Evolutionary conservation across 2,888 invertebrate species (phyloP).

Genomic region (Drosophila emarginata): DNA sequence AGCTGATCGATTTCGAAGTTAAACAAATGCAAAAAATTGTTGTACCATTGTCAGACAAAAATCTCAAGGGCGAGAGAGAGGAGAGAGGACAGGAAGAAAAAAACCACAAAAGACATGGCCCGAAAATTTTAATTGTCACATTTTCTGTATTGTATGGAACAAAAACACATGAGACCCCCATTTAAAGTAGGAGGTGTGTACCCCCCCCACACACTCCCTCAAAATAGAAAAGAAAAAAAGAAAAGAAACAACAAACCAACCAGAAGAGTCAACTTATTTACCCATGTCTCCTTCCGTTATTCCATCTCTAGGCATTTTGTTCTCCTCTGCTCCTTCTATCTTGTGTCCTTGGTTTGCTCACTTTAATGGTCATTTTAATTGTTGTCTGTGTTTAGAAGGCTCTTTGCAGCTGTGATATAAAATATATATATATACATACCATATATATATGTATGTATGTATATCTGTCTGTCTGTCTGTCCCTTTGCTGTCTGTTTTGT

Average conservation of each 20-base stretch:
- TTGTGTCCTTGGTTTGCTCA: slow-evolving; percentile 3
- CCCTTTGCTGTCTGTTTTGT: neutral
- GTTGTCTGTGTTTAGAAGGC: slow-evolving; percentile 37
- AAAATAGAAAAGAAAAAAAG: too few relatives aligned
- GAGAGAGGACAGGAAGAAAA: neutral
- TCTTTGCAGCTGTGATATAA: slow-evolving; percentile 22
- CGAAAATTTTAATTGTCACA: slow-evolving; percentile 66
- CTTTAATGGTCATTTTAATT: slow-evolving; percentile 40
- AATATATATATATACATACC: slow-evolving; percentile 21
- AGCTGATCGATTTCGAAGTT: neutral
- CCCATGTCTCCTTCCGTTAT: too few relatives aligned
- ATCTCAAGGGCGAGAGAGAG: slow-evolving; percentile 8
- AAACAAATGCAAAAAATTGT: slow-evolving; percentile 17
- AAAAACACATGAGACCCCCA: slow-evolving; percentile 51
- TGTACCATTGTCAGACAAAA: slow-evolving; percentile 34
- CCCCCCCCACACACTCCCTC: too few relatives aligned
- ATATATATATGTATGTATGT: slow-evolving; percentile 20
- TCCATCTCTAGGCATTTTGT: neutral
- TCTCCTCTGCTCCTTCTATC: neutral
- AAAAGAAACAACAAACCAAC: too few relatives aligned
- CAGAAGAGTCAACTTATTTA: neutral
- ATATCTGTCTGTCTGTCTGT: neutral
- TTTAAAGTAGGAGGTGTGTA: neutral
- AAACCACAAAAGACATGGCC: slow-evolving; percentile 29
- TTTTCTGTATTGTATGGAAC: slow-evolving; percentile 46